A percentile compares a stretch with the other conserved stretches of the same genome.
These are phyloP conservation scores for Oryzias celebensis DNA, from an alignment of 2,113 vertebrate species.

Conservation along the genomic window DNA sequence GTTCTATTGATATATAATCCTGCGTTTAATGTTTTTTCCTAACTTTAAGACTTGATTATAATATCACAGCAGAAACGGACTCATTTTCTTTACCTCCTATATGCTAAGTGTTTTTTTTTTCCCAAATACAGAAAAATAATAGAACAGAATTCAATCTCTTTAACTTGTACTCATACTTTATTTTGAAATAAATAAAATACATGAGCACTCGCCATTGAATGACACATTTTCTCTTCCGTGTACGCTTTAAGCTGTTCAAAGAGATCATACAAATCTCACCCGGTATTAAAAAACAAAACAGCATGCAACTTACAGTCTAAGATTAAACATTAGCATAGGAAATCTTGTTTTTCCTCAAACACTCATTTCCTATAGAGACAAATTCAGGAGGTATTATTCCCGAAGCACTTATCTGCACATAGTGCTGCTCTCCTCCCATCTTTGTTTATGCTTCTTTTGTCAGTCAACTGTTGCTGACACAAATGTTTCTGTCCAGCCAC, in stretches of 20 bases:
- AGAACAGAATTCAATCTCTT: no score
- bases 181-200: no score
- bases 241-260: neutral
- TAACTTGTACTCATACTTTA: no score
- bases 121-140: no score
- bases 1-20: neutral
- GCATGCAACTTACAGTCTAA: no score
- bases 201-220: no score
- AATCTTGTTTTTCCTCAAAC: neutral
- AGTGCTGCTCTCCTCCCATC: conserved; percentile 1
- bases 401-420: conserved; percentile 28
- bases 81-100: no score
- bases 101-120: no score
- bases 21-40: neutral
- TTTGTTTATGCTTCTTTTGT: conserved; percentile 40
- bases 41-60: no score
- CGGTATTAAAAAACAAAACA: no score
- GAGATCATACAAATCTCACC: neutral
- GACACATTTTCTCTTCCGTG: neutral
- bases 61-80: no score
- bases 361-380: neutral
- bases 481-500: conserved; percentile 51
- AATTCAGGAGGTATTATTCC: conserved; percentile 34
- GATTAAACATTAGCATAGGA: no score
- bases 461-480: conserved; percentile 36